Evolutionary conservation across 1,140 invertebrate genomes (phyloP).

Genomic region (Calephelis virginiensis): DNA sequence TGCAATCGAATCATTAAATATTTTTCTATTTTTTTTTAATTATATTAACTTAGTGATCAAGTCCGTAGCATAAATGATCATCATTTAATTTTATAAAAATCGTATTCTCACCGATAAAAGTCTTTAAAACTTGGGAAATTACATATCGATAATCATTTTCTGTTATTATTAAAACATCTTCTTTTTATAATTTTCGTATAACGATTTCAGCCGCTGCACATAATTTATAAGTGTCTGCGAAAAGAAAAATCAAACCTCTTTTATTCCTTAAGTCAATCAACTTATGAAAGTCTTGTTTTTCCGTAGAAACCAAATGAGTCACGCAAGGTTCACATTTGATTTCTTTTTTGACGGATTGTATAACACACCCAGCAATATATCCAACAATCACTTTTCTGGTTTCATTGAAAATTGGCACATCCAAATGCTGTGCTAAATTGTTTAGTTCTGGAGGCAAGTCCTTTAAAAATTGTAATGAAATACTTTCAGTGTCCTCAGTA

Average conservation of each 20-base stretch:
- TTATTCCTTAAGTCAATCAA: slow-evolving; percentile 5
- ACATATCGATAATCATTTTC: neutral
- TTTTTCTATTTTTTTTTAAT: neutral
- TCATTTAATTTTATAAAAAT: neutral
- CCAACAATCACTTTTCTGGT: neutral
- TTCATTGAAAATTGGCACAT: neutral
- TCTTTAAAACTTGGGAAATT: neutral
- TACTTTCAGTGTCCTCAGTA: neutral
- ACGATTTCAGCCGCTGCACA: slow-evolving; percentile 2
- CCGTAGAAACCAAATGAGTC: neutral
- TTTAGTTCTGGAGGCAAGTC: neutral
- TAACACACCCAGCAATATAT: neutral
- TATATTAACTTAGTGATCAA: neutral
- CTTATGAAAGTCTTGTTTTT: slow-evolving; percentile 3
- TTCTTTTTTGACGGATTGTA: neutral
- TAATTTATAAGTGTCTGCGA: neutral
- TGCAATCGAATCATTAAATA: neutral
- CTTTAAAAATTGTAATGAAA: neutral
- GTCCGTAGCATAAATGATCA: neutral
- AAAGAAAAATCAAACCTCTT: slow-evolving; percentile 5
- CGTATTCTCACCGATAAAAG: neutral
- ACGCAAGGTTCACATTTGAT: neutral
- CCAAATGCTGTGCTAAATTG: neutral
- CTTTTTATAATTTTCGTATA: slow-evolving; percentile 6
- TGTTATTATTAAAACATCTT: neutral